Evolutionary conservation across 2,888 invertebrate genomes (phyloP).

Genomic region (Eledone cirrhosa): DNA sequence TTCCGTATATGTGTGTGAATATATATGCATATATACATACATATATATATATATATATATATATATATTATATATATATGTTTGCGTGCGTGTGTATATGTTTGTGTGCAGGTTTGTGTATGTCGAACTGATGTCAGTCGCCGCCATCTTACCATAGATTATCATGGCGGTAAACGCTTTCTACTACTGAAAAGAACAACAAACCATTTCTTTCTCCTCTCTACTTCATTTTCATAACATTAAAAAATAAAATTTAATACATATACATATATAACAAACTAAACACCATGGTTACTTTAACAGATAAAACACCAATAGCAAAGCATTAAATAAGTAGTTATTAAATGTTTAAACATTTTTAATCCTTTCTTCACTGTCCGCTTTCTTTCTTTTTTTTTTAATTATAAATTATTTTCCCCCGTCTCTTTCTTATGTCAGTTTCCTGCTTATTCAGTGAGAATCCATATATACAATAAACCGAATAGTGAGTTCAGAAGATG

Average conservation of each 20-base stretch:
- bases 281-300: neutral
- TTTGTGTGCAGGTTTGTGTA: neutral
- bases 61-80: too few species aligned
- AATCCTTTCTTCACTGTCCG: neutral
- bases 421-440: too few species aligned
- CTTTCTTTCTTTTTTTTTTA: neutral
- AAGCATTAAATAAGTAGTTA: neutral
- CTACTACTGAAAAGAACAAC: neutral
- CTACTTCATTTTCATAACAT: neutral
- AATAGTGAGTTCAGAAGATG: too few species aligned
- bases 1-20: too few species aligned
- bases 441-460: too few species aligned
- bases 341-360: neutral
- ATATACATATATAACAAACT: neutral
- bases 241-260: neutral
- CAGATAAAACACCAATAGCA: too few species aligned
- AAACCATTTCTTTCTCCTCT: slow-evolving; percentile 4
- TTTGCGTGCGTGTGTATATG: too few species aligned
- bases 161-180: slow-evolving; percentile 27
- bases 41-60: too few species aligned
- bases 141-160: slow-evolving; percentile 28
- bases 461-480: too few species aligned
- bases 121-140: neutral
- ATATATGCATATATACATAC: too few species aligned
- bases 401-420: neutral